Evolutionary conservation across 2,113 vertebrate genomes (phyloP).

Genomic region (Hiodon tergisus): DNA sequence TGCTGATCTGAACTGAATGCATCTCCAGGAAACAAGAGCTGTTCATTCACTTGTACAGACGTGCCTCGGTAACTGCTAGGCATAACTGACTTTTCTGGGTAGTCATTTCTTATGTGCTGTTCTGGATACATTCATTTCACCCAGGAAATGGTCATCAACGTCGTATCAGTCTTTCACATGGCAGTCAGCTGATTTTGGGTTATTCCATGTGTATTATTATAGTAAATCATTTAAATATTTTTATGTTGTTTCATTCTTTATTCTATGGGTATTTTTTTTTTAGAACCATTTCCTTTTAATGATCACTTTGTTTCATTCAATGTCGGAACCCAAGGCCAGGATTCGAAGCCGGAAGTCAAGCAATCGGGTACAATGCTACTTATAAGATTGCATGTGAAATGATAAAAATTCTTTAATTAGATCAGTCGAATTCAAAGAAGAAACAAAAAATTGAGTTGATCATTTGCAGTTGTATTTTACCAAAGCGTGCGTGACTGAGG

Average conservation of each 20-base stretch:
- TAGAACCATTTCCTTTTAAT: background rate
- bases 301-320: background rate
- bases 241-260: conserved; percentile 2
- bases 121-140: too few relatives aligned
- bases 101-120: too few relatives aligned
- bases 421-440: conserved; percentile 1
- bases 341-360: background rate
- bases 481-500: conserved; percentile 15
- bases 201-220: too few relatives aligned
- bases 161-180: too few relatives aligned
- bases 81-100: too few relatives aligned
- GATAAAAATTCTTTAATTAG: conserved; percentile 19
- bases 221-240: background rate
- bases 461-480: conserved; percentile 26
- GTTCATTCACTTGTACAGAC: too few relatives aligned
- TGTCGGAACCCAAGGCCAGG: background rate
- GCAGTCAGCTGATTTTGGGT: too few relatives aligned
- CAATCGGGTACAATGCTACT: background rate
- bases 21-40: too few relatives aligned
- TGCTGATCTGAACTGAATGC: too few relatives aligned
- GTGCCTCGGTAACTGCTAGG: too few relatives aligned
- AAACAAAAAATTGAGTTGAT: background rate
- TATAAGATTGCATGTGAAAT: conserved; percentile 13
- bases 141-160: too few relatives aligned
- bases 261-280: background rate